phyloP scores from a whole-genome alignment of 1,140 invertebrate genomes.

The Geopemphigus sp. region DNA sequence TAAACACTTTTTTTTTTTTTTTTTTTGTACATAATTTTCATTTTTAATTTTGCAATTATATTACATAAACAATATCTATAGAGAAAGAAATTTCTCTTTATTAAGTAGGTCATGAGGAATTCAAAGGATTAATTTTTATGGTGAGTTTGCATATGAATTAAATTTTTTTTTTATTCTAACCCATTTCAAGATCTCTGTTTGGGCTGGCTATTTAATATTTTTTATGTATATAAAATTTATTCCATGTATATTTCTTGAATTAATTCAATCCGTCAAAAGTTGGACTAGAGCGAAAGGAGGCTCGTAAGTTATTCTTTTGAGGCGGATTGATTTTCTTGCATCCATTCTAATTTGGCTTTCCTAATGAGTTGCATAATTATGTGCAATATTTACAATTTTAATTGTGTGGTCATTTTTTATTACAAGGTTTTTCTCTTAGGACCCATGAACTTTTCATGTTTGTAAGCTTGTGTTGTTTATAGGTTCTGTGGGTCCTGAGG shows the following conservation, averaged over 20 bases:
- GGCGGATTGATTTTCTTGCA: neutral
- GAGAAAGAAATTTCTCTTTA: neutral
- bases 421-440: conserved; percentile 38
- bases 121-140: conserved; percentile 14
- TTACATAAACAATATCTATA: neutral
- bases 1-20: conserved; percentile 25
- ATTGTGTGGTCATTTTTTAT: too few relatives aligned
- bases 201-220: neutral
- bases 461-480: conserved; percentile 39
- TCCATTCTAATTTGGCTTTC: neutral
- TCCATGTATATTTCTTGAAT: neutral
- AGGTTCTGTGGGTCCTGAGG: conserved; percentile 44
- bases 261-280: conserved; percentile 35
- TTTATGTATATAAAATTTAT: neutral
- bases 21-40: conserved; percentile 20
- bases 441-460: conserved; percentile 28
- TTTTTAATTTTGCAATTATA: conserved; percentile 18
- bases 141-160: conserved; percentile 16
- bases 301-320: conserved; percentile 48
- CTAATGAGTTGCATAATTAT: too few relatives aligned
- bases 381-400: too few relatives aligned
- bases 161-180: neutral
- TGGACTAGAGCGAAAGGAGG: conserved; percentile 49
- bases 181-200: conserved; percentile 32
- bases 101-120: conserved; percentile 26